Evolutionary conservation across 2,888 invertebrate genomes (phyloP).

Genomic region (Acronicta leporina): DNA sequence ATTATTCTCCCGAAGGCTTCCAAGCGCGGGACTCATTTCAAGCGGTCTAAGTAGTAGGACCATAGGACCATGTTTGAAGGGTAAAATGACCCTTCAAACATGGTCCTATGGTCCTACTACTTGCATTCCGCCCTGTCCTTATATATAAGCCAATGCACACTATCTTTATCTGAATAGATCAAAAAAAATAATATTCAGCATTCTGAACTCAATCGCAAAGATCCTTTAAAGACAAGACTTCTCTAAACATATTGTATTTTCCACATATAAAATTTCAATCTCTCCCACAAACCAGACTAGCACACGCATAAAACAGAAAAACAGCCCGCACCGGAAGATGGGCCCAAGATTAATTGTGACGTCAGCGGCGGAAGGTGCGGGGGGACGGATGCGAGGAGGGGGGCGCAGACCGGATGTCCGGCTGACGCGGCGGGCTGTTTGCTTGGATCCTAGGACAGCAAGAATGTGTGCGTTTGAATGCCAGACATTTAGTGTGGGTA

Average conservation of each 20-base stretch:
- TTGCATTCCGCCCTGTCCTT: no score
- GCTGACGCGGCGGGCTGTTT: conserved; percentile 68
- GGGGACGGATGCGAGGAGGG: conserved; percentile 40
- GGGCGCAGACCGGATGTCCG: conserved; percentile 77
- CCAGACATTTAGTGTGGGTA: conserved; percentile 21
- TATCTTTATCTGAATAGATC: no score
- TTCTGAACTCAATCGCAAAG: not conserved
- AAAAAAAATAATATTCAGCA: no score
- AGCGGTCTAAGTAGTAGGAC: no score
- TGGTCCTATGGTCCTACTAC: no score
- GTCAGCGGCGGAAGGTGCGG: conserved; percentile 67
- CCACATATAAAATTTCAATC: conserved; percentile 32
- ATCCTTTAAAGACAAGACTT: not conserved
- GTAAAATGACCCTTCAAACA: no score
- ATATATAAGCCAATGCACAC: no score
- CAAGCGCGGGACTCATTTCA: no score
- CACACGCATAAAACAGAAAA: conserved; percentile 67
- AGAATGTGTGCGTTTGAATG: conserved; percentile 51
- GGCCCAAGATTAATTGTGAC: conserved; percentile 72
- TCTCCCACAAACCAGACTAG: conserved; percentile 32
- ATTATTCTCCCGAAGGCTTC: no score
- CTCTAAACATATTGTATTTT: not conserved
- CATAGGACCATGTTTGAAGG: no score
- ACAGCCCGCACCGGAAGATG: conserved; percentile 68
- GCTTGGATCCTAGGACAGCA: conserved; percentile 47